Percentiles rank a stretch among this genome's conserved stretches.
Evolutionary conservation across 2,797 vertebrate species (phyloP).

Genomic region (Tauraco hartlaubi): DNA sequence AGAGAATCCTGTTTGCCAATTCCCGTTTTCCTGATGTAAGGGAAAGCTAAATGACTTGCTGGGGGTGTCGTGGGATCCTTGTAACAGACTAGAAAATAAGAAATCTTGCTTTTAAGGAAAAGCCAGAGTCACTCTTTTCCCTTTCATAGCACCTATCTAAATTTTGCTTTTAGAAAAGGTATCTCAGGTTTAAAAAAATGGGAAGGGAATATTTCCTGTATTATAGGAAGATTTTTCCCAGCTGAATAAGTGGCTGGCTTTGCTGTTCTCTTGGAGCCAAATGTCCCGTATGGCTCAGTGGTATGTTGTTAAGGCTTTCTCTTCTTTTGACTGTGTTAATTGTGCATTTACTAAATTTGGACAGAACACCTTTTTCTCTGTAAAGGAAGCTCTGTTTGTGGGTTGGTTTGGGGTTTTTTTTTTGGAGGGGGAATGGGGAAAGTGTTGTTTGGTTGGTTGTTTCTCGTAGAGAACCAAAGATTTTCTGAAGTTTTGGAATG

Average conservation of each 20-base stretch:
- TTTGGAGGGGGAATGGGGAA: rapidly evolving
- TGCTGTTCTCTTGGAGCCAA: neutral
- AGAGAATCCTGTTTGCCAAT: neutral
- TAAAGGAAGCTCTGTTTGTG: neutral
- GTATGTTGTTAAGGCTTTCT: neutral
- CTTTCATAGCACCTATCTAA: neutral
- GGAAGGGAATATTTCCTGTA: neutral
- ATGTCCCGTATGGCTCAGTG: neutral
- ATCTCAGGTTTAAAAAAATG: neutral
- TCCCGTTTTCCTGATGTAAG: neutral
- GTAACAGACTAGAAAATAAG: neutral
- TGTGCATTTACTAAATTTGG: neutral
- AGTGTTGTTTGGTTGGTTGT: neutral
- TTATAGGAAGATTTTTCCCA: neutral
- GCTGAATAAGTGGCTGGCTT: neutral
- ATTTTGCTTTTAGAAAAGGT: neutral
- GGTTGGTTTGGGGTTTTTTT: neutral
- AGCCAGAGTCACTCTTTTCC: neutral
- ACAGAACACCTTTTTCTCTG: neutral
- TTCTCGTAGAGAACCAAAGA: neutral
- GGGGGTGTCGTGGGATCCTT: neutral
- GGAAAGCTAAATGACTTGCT: neutral
- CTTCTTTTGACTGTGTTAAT: neutral
- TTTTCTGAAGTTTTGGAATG: neutral
- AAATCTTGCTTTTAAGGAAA: neutral